Percentiles rank a stretch among this genome's conserved stretches.
Conservation (phyloP, 2,113 vertebrate species). For the Oryctolagus cuniculus region mOryCun1.1 NC_091432.1:44421501-44422000, state of each 20-base stretch:
- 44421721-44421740: not conserved
- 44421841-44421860: not conserved
- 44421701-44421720: not conserved
- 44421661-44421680: not conserved
- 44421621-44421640: not conserved
- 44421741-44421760: not conserved
- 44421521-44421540: not conserved
- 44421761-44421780: not conserved
- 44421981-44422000: no score
- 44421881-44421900: not conserved
- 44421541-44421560: not conserved
- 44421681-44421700: not conserved
- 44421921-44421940: no score
- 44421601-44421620: not conserved
- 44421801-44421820: not conserved
- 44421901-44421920: accelerated
- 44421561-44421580: not conserved
- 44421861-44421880: not conserved
- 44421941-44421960: not conserved
- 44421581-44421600: not conserved
- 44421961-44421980: not conserved
- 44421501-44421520: not conserved
- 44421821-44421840: not conserved
- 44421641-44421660: not conserved
- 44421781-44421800: not conserved